These are phyloP conservation scores for Scelioninae gen. 2 DNA, from an alignment of 2,888 invertebrate genomes.

Conservation along the genomic window DNA sequence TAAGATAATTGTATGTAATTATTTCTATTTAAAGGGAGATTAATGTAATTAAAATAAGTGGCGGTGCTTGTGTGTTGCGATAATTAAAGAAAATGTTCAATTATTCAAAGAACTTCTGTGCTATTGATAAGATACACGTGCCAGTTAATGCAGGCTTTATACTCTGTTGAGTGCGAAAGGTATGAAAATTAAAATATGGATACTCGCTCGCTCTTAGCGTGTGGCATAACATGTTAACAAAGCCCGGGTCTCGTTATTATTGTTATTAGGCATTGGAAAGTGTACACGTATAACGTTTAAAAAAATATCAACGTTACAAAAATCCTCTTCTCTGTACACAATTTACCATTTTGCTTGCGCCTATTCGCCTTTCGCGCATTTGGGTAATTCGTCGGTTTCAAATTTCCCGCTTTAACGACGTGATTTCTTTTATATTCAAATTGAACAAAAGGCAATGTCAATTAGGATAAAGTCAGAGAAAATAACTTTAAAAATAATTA, in stretches of 20 bases:
- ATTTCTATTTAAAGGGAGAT: slow-evolving; percentile 57
- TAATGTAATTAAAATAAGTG: slow-evolving; percentile 60
- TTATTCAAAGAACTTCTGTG: slow-evolving; percentile 59
- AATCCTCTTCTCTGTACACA: slow-evolving; percentile 4
- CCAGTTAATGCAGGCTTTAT: slow-evolving; percentile 51
- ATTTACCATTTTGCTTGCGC: background rate
- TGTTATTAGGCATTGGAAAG: slow-evolving; percentile 42
- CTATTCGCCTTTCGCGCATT: background rate
- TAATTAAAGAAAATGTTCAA: slow-evolving; percentile 59
- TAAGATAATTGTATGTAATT: slow-evolving; percentile 58
- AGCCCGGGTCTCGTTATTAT: slow-evolving; percentile 40
- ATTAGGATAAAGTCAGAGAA: no score
- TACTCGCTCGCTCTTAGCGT: slow-evolving; percentile 32
- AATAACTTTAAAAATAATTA: no score
- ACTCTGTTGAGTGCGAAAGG: slow-evolving; percentile 51
- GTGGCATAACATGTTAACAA: slow-evolving; percentile 47
- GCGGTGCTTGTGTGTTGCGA: slow-evolving; percentile 57
- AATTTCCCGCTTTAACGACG: no score
- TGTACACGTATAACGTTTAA: slow-evolving; percentile 55
- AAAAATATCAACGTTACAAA: slow-evolving; percentile 31
- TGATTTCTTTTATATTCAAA: no score
- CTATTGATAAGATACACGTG: slow-evolving; percentile 59
- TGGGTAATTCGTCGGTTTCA: no score
- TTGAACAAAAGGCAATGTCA: no score
- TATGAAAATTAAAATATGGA: slow-evolving; percentile 54